phyloP scores from a whole-genome alignment of 2,797 vertebrate species.

The Tragelaphus oryx region DNA sequence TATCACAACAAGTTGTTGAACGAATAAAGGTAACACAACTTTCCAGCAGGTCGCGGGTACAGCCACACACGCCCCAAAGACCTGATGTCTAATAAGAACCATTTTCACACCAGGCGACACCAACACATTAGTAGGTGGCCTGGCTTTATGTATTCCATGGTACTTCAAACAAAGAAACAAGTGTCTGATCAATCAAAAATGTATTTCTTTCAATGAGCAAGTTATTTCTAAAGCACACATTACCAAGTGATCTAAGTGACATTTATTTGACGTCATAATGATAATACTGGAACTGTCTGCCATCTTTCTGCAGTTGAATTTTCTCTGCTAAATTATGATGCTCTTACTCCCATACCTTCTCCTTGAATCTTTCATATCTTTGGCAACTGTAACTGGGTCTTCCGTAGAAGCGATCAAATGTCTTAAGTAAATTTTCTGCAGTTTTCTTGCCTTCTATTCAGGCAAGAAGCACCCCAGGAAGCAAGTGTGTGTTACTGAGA shows the following conservation, averaged over 20 bases:
- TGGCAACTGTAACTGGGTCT: slow-evolving; percentile 65
- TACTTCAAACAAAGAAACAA: not conserved
- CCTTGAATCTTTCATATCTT: slow-evolving; percentile 55
- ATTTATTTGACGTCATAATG: not conserved
- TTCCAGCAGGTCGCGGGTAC: not conserved
- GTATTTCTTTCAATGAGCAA: not conserved
- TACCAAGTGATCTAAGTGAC: not conserved
- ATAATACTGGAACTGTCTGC: not conserved
- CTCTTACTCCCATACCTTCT: slow-evolving; percentile 26
- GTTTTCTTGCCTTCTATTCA: slow-evolving; percentile 9
- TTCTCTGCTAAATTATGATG: slow-evolving; percentile 49
- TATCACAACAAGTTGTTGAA: not conserved
- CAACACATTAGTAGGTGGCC: not conserved
- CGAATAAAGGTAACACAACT: not conserved
- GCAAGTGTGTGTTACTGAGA: slow-evolving; percentile 50
- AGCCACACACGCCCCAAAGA: not conserved
- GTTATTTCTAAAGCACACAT: not conserved
- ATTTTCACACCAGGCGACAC: not conserved
- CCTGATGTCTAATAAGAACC: not conserved
- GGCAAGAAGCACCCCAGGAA: slow-evolving; percentile 65
- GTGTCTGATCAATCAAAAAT: not conserved
- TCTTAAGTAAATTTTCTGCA: slow-evolving; percentile 42
- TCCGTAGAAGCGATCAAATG: slow-evolving; percentile 56
- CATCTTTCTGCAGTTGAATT: not conserved
- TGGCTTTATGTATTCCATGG: not conserved